These are phyloP conservation scores for Ornithoptera priamus DNA, from an alignment of 2,888 invertebrate species.

Conservation along the genomic window DNA sequence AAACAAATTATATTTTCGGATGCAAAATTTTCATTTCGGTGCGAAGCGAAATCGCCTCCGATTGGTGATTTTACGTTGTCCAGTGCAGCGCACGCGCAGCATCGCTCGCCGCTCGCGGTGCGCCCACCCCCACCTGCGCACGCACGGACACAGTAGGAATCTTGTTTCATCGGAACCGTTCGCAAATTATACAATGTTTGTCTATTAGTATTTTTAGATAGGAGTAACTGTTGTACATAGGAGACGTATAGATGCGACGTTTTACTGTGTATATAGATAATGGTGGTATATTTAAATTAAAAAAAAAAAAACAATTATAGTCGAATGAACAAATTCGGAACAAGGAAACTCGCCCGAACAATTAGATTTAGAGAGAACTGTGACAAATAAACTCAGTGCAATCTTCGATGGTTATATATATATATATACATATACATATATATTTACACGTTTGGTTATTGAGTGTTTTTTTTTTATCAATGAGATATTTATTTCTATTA, in stretches of 20 bases:
- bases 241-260: slow-evolving; percentile 60
- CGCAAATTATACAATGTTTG: slow-evolving; percentile 43
- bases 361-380: slow-evolving; percentile 59
- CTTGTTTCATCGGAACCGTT: slow-evolving; percentile 17
- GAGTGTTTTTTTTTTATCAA: slow-evolving; percentile 49
- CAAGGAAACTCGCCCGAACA: slow-evolving; percentile 75
- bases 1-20: slow-evolving; percentile 32
- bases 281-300: slow-evolving; percentile 36
- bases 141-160: slow-evolving; percentile 41
- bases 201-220: slow-evolving; percentile 59
- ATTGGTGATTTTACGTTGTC: slow-evolving; percentile 59
- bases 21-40: slow-evolving; percentile 48
- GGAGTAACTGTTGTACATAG: slow-evolving; percentile 73
- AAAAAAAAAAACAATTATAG: slow-evolving; percentile 52
- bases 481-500: slow-evolving; percentile 66
- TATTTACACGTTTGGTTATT: slow-evolving; percentile 53
- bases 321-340: slow-evolving; percentile 71
- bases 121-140: too few species aligned
- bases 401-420: slow-evolving; percentile 54
- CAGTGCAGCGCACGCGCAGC: neutral
- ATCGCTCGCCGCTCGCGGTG: too few species aligned
- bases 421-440: slow-evolving; percentile 34
- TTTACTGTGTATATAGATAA: slow-evolving; percentile 65
- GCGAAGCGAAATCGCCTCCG: slow-evolving; percentile 69
- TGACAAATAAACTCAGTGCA: slow-evolving; percentile 68